Percentiles rank a stretch among this genome's conserved stretches.
Evolutionary conservation across 2,888 invertebrate genomes (phyloP).

Genomic region (Tinea trinotella): DNA sequence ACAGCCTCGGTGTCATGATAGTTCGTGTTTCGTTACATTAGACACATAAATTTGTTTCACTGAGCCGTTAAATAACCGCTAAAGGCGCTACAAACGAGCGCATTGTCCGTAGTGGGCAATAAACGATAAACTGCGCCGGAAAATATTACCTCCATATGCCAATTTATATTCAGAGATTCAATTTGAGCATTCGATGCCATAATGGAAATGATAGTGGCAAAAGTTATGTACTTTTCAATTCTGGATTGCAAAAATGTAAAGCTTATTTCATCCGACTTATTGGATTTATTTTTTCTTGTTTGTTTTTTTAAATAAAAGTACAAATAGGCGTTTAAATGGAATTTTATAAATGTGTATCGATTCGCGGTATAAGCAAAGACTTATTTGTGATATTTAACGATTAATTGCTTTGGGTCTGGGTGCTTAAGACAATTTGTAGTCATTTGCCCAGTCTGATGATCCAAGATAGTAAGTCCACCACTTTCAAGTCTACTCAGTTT

Average conservation of each 20-base stretch:
- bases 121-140: slow-evolving; percentile 6
- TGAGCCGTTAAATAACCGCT: slow-evolving; percentile 12
- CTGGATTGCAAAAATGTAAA: background rate
- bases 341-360: no score
- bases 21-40: slow-evolving; percentile 1
- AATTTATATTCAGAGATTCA: slow-evolving; percentile 3
- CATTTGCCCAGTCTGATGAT: no score
- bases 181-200: background rate
- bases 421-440: no score
- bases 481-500: no score
- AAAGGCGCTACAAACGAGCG: slow-evolving; percentile 11
- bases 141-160: slow-evolving; percentile 1
- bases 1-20: background rate
- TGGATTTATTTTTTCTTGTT: background rate
- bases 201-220: background rate
- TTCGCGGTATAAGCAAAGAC: no score
- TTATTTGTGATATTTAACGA: no score
- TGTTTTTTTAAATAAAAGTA: no score
- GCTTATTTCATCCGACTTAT: background rate
- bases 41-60: slow-evolving; percentile 9
- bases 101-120: slow-evolving; percentile 9
- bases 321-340: no score
- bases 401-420: no score
- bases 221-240: background rate
- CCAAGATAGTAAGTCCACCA: no score